These are phyloP conservation scores for Caenorhabditis sp. DNA, from an alignment of 2,888 invertebrate genomes.

Conservation along the genomic window DNA sequence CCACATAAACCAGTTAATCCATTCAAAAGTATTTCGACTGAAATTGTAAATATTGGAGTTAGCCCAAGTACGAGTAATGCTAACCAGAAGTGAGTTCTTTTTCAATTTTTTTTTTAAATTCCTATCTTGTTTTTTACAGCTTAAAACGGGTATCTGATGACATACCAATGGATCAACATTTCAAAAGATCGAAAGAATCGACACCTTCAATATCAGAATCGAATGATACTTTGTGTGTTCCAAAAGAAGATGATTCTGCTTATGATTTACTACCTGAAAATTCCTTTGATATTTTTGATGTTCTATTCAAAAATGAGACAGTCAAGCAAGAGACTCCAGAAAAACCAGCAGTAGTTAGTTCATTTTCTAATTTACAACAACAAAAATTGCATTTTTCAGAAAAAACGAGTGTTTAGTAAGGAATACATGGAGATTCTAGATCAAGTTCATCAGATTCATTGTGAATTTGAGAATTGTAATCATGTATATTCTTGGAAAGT, in stretches of 20 bases:
- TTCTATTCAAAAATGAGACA: background rate
- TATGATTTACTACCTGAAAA: background rate
- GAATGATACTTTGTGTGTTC: too few relatives aligned
- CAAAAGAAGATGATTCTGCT: too few relatives aligned
- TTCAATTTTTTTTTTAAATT: too few relatives aligned
- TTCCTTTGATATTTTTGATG: background rate
- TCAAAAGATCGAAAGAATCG: too few relatives aligned
- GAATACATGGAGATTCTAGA: background rate
- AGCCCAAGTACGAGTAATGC: background rate
- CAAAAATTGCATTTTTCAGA: background rate
- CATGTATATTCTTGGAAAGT: slow-evolving; percentile 30
- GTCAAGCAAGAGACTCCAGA: background rate
- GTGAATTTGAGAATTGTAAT: slow-evolving; percentile 11
- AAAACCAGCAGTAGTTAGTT: background rate
- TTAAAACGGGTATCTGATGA: too few relatives aligned
- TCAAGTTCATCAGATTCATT: background rate
- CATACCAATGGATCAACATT: too few relatives aligned
- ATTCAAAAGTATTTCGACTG: slow-evolving; percentile 20
- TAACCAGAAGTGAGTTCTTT: background rate
- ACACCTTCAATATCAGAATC: too few relatives aligned
- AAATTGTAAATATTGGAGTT: slow-evolving; percentile 9
- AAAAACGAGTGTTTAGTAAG: background rate
- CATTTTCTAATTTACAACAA: too few relatives aligned
- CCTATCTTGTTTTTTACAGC: too few relatives aligned
- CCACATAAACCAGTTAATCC: slow-evolving; percentile 3